These are phyloP conservation scores for Nesospiza acunhae DNA, from an alignment of 2,113 vertebrate species.

Conservation along the genomic window DNA sequence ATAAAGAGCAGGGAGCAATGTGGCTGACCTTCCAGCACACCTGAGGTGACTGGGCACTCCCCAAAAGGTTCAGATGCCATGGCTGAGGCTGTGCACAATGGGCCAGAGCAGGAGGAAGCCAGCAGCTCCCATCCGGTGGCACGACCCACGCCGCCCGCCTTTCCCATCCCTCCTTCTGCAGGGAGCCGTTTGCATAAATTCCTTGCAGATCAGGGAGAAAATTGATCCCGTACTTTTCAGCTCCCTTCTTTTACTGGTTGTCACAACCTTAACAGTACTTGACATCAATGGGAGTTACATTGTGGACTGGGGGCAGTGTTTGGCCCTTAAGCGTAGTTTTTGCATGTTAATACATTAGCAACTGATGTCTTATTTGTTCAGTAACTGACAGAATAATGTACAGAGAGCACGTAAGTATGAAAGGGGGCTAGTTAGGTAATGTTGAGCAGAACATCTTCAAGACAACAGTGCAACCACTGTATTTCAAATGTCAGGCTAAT, in stretches of 20 bases:
- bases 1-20: not conserved
- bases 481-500: slow-evolving; percentile 93
- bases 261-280: slow-evolving; percentile 68
- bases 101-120: not conserved
- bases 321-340: slow-evolving; percentile 70
- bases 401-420: slow-evolving; percentile 75
- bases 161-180: not conserved
- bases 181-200: slow-evolving; percentile 50
- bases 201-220: slow-evolving; percentile 50
- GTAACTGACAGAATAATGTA: slow-evolving; percentile 86
- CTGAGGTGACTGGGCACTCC: not conserved
- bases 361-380: slow-evolving; percentile 80
- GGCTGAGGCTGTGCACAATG: not conserved
- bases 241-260: slow-evolving; percentile 55
- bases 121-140: not conserved
- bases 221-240: slow-evolving; percentile 54
- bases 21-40: not conserved
- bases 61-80: not conserved
- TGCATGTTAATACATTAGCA: slow-evolving; percentile 77
- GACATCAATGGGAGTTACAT: slow-evolving; percentile 69
- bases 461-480: slow-evolving; percentile 79
- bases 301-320: slow-evolving; percentile 68
- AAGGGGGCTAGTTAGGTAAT: slow-evolving; percentile 85
- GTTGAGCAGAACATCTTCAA: slow-evolving; percentile 85
- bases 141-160: not conserved